A percentile compares a stretch with the other conserved stretches of the same genome.
phyloP scores from a whole-genome alignment of 2,797 vertebrate genomes.

The Platyrinchus mystaceus region DNA sequence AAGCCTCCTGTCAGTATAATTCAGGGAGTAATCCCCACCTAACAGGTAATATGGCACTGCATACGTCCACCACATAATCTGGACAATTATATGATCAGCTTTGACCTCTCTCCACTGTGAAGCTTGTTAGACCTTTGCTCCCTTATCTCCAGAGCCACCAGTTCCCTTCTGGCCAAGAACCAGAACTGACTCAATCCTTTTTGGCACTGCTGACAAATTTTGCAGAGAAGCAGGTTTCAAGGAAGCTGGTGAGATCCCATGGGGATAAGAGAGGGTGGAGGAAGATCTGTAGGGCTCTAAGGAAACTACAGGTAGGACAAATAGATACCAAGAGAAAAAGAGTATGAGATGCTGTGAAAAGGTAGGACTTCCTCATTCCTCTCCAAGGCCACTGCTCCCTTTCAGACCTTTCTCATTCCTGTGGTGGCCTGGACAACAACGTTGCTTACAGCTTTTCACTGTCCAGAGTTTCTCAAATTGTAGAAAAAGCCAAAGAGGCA shows the following conservation, averaged over 20 bases:
- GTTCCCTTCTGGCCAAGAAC: background rate
- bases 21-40: background rate
- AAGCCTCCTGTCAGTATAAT: background rate
- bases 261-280: rapidly evolving
- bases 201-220: background rate
- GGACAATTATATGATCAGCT: background rate
- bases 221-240: background rate
- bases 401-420: background rate
- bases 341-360: background rate
- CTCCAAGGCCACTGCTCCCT: background rate
- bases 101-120: background rate
- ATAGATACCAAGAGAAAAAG: background rate
- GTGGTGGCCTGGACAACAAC: background rate
- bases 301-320: background rate
- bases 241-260: background rate
- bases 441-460: background rate
- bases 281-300: background rate
- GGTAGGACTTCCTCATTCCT: background rate
- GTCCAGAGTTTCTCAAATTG: background rate
- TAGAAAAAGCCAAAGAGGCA: background rate
- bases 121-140: background rate
- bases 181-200: background rate
- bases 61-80: background rate
- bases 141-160: background rate
- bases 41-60: background rate